phyloP scores from a whole-genome alignment of 1,140 invertebrate species.

The Campoletis sonorensis region DNA sequence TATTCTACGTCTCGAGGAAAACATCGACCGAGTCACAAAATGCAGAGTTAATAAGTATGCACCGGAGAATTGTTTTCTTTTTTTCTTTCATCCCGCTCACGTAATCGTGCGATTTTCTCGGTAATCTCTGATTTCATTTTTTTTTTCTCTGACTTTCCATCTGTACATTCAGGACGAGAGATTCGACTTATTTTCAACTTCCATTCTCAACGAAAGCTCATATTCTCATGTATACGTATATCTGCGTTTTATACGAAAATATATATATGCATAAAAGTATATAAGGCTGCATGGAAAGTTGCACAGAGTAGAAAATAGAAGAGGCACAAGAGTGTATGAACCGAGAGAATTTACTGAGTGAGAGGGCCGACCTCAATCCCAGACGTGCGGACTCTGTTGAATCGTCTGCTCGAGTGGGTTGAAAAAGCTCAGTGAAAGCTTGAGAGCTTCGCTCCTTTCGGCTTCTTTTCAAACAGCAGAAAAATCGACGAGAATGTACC shows the following conservation, averaged over 20 bases:
- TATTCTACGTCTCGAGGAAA: background rate
- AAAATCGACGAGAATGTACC: constrained; percentile 8
- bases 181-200: constrained; percentile 62
- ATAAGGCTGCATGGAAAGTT: background rate
- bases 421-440: constrained; percentile 39
- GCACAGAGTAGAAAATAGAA: constrained; percentile 30
- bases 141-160: constrained; percentile 10
- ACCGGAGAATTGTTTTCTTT: background rate
- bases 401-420: constrained; percentile 56
- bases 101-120: background rate
- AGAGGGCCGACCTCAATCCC: constrained; percentile 61
- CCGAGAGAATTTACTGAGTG: constrained; percentile 23
- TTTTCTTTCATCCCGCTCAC: background rate
- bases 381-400: constrained; percentile 48
- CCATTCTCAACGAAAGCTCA: constrained; percentile 61
- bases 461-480: constrained; percentile 10
- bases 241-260: background rate
- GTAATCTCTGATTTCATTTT: background rate
- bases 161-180: constrained; percentile 52
- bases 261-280: background rate
- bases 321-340: constrained; percentile 14
- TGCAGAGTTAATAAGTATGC: constrained; percentile 3
- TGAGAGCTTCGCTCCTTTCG: background rate
- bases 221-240: background rate
- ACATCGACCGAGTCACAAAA: background rate